Conservation (phyloP, 2,797 vertebrate genomes). For the Falco cherrug region DNA sequence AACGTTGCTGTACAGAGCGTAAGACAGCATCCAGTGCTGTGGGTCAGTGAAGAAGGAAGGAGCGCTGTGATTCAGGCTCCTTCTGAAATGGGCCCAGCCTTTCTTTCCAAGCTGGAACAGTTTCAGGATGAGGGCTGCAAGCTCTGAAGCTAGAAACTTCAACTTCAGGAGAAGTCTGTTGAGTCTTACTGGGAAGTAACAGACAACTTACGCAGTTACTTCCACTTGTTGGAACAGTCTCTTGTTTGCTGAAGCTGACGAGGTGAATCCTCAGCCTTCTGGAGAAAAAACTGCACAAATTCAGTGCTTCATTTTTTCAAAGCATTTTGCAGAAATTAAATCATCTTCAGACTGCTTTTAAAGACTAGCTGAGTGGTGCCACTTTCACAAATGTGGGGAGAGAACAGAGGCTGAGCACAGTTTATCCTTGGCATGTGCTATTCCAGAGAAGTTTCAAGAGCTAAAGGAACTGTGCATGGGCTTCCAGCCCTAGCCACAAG, state of each 20-base stretch:
- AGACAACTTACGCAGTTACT: not conserved
- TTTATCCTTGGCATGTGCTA: not conserved
- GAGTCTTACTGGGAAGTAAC: not conserved
- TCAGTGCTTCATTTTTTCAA: not conserved
- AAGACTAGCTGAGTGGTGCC: not conserved
- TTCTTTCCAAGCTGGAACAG: not conserved
- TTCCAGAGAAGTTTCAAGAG: not conserved
- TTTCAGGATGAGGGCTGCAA: not conserved
- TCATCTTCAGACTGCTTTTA: not conserved
- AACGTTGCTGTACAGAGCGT: rapidly evolving
- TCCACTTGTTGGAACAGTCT: not conserved
- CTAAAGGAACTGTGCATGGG: not conserved
- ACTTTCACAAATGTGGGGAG: not conserved
- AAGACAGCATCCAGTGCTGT: rapidly evolving
- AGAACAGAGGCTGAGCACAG: not conserved
- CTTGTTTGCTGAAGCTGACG: not conserved
- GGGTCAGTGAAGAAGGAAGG: not conserved
- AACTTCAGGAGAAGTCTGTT: not conserved
- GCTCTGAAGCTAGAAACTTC: not conserved
- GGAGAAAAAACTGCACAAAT: not conserved
- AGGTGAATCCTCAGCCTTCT: not conserved
- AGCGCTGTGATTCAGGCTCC: not conserved
- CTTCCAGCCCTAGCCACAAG: not conserved
- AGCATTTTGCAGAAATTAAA: not conserved
- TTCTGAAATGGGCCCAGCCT: not conserved